Conservation (phyloP, 2,888 invertebrate species). For the Tineola bisselliella region DNA sequence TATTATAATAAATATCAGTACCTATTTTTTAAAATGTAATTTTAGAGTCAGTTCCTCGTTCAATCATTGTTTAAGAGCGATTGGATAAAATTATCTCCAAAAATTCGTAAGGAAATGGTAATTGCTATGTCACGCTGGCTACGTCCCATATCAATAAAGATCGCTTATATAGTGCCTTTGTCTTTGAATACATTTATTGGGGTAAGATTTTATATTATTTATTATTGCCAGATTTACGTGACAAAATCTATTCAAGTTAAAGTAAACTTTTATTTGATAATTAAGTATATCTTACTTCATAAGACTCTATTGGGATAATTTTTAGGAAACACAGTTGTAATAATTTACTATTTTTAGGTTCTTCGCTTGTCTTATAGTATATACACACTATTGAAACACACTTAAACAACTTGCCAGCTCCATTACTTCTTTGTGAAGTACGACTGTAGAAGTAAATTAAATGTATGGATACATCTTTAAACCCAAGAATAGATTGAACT, state of each 20-base stretch:
- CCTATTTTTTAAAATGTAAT: too few relatives aligned
- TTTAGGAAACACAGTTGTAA: too few relatives aligned
- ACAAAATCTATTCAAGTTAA: too few relatives aligned
- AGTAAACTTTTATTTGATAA: too few relatives aligned
- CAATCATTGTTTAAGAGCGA: slow-evolving; percentile 28
- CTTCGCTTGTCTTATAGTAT: slow-evolving; percentile 12
- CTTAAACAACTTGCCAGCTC: slow-evolving; percentile 20
- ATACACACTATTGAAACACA: slow-evolving; percentile 23
- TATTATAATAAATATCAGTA: too few relatives aligned
- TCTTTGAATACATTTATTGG: slow-evolving; percentile 27
- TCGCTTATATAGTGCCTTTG: slow-evolving; percentile 26
- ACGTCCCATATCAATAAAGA: slow-evolving; percentile 22
- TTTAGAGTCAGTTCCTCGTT: slow-evolving; percentile 29
- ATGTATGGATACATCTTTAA: too few relatives aligned
- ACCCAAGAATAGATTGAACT: too few relatives aligned
- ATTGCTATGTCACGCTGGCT: slow-evolving; percentile 35
- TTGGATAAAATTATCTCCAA: slow-evolving; percentile 30
- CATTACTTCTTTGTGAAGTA: too few relatives aligned
- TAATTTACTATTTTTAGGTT: slow-evolving; percentile 12
- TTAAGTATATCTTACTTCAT: too few relatives aligned
- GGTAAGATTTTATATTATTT: slow-evolving; percentile 12
- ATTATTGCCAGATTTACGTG: too few relatives aligned
- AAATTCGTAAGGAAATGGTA: slow-evolving; percentile 27
- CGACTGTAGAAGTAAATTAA: too few relatives aligned
- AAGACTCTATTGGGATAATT: too few relatives aligned